Evolutionary conservation across 2,113 vertebrate genomes (phyloP).

Genomic region (Chaetura pelagica): DNA sequence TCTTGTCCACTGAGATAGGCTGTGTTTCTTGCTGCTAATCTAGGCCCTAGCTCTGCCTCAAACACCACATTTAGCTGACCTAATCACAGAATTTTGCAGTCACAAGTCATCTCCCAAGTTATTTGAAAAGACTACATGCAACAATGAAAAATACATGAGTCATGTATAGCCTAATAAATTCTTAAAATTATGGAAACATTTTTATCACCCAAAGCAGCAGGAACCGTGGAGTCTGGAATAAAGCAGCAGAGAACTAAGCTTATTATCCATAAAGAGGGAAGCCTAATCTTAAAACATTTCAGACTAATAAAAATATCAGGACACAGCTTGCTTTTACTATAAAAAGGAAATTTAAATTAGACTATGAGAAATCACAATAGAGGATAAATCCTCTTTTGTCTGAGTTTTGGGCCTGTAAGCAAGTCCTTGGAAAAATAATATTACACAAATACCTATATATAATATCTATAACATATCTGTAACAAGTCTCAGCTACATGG

Average conservation of each 20-base stretch:
- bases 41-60: not conserved
- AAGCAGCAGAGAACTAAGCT: not conserved
- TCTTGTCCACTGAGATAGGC: not conserved
- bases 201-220: not conserved
- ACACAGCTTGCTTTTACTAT: not conserved
- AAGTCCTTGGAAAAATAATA: not conserved
- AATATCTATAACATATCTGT: not conserved
- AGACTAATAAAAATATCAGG: not conserved
- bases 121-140: not conserved
- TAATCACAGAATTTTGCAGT: not conserved
- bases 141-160: not conserved
- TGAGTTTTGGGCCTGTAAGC: not conserved
- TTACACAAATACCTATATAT: not conserved
- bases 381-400: not conserved
- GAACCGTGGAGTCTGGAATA: not conserved
- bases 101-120: not conserved
- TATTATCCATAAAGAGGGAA: not conserved
- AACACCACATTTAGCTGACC: not conserved
- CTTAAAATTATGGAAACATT: not conserved
- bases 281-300: not conserved
- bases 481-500: not conserved
- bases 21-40: not conserved
- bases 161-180: not conserved
- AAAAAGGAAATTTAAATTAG: not conserved
- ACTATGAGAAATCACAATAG: not conserved